A percentile compares a stretch with the other conserved stretches of the same genome.
These are phyloP conservation scores for Contarinia nasturtii DNA, from an alignment of 1,140 invertebrate genomes.

Conservation along the genomic window DNA sequence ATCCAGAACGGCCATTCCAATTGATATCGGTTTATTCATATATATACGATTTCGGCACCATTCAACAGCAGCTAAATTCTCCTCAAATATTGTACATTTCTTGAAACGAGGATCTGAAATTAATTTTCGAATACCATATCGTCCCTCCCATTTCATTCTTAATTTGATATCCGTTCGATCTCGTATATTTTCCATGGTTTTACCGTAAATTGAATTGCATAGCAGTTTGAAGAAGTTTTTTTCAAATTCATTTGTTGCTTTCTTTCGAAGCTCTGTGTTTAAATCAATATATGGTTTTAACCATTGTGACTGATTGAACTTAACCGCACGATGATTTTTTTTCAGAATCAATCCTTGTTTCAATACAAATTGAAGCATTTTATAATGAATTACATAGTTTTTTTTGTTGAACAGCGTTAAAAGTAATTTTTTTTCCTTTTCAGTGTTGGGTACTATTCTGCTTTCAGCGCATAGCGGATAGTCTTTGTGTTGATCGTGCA, in stretches of 20 bases:
- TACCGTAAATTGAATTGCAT: slow-evolving; percentile 27
- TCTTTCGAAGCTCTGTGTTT: slow-evolving; percentile 21
- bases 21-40: slow-evolving; percentile 24
- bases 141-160: slow-evolving; percentile 15
- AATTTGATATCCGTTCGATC: slow-evolving; percentile 25
- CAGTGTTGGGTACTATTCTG: slow-evolving; percentile 6
- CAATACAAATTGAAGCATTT: slow-evolving; percentile 27
- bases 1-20: slow-evolving; percentile 23
- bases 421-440: slow-evolving; percentile 17
- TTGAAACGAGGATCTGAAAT: slow-evolving; percentile 24
- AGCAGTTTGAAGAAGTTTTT: slow-evolving; percentile 30
- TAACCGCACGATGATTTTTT: slow-evolving; percentile 28
- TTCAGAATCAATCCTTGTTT: slow-evolving; percentile 23
- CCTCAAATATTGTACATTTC: slow-evolving; percentile 14
- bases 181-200: slow-evolving; percentile 29
- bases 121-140: slow-evolving; percentile 13
- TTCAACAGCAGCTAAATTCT: slow-evolving; percentile 21
- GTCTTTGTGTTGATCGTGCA: slow-evolving; percentile 30
- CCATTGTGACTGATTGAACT: slow-evolving; percentile 29
- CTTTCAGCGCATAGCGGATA: slow-evolving; percentile 27
- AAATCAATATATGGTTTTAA: slow-evolving; percentile 26
- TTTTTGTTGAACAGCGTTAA: slow-evolving; percentile 18
- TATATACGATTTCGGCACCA: slow-evolving; percentile 13
- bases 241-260: slow-evolving; percentile 26
- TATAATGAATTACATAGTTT: slow-evolving; percentile 29